Conservation (phyloP, 2,888 invertebrate genomes). For the Hipparchia sbordonii region DNA sequence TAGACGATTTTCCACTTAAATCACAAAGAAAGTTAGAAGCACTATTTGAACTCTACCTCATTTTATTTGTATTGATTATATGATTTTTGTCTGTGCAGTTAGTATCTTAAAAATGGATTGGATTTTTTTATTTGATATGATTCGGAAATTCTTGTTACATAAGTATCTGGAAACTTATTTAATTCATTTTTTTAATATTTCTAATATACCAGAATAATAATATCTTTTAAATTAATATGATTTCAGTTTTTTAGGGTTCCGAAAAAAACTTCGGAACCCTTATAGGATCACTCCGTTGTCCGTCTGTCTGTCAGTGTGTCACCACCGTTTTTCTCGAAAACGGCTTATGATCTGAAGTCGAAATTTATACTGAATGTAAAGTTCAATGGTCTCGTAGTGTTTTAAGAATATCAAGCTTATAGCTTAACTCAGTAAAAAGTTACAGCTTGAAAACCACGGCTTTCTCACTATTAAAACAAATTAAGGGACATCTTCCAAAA, state of each 20-base stretch:
- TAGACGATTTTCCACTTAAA: constrained; percentile 20
- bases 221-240: neutral
- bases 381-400: too few species aligned
- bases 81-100: neutral
- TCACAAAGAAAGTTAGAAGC: constrained; percentile 15
- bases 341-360: too few species aligned
- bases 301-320: too few species aligned
- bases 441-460: too few species aligned
- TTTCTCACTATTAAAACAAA: too few species aligned
- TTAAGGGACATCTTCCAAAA: too few species aligned
- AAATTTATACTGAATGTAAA: too few species aligned
- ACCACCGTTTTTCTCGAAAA: too few species aligned
- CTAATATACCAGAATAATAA: neutral
- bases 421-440: too few species aligned
- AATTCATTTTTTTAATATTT: neutral
- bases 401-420: too few species aligned
- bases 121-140: constrained; percentile 8
- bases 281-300: too few species aligned
- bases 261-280: too few species aligned
- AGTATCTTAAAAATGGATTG: neutral
- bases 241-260: neutral
- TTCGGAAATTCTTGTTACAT: neutral
- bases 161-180: neutral
- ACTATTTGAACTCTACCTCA: constrained; percentile 29
- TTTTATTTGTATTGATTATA: constrained; percentile 3